Conservation (phyloP, 2,113 vertebrate genomes). For the Globicephala melas region DNA sequence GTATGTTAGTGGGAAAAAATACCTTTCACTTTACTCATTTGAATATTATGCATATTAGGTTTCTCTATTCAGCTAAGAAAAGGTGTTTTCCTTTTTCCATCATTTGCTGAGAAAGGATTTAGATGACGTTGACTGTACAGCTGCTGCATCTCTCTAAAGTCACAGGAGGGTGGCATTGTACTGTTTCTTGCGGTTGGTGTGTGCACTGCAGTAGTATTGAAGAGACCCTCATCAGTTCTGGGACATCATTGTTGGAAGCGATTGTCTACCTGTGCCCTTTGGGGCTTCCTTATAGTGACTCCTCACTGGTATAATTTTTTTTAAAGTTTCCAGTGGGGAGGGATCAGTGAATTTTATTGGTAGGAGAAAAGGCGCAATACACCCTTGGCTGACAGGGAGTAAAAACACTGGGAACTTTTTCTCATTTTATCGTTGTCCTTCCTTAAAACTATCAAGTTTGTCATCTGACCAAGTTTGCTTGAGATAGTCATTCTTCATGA, state of each 20-base stretch:
- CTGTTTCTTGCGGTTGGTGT: background rate
- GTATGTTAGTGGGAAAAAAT: conserved; percentile 21
- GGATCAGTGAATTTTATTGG: background rate
- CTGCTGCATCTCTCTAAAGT: conserved; percentile 5
- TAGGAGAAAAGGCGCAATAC: background rate
- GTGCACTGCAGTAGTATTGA: background rate
- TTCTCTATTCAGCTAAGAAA: background rate
- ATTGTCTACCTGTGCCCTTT: background rate
- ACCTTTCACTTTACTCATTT: background rate
- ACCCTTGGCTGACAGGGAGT: background rate
- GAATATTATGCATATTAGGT: background rate
- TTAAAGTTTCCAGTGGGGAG: background rate
- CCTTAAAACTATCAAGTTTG: background rate
- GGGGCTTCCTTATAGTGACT: background rate
- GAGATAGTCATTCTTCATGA: background rate
- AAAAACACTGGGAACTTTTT: conserved; percentile 20
- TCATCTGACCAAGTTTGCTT: background rate
- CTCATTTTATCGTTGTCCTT: conserved; percentile 25
- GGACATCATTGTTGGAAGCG: background rate
- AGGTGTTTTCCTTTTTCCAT: conserved; percentile 21
- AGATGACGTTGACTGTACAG: background rate
- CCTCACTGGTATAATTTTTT: background rate
- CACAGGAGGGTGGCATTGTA: background rate
- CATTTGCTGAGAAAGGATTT: background rate
- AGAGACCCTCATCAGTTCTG: background rate